These are phyloP conservation scores for Yponomeuta evonymella DNA, from an alignment of 2,888 invertebrate genomes.

Conservation along the genomic window DNA sequence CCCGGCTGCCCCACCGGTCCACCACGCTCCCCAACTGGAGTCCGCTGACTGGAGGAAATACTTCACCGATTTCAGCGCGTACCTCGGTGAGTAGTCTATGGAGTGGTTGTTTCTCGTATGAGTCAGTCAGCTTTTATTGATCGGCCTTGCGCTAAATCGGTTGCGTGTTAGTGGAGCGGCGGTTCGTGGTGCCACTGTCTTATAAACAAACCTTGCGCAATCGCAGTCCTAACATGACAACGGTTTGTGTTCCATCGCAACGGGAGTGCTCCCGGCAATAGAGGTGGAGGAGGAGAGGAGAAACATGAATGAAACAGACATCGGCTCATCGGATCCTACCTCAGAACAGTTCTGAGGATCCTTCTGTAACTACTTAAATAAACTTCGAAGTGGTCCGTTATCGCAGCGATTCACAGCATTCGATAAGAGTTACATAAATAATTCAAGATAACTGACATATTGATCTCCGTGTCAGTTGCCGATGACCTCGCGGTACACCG, in stretches of 20 bases:
- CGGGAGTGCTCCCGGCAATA: neutral
- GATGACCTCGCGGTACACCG: slow-evolving; percentile 34
- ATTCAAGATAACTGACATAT: slow-evolving; percentile 7
- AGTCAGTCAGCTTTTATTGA: slow-evolving; percentile 59
- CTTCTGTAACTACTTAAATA: neutral
- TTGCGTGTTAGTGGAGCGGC: slow-evolving; percentile 60
- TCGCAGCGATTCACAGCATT: neutral
- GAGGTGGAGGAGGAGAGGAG: neutral
- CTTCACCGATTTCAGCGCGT: slow-evolving; percentile 70
- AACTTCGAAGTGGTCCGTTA: neutral
- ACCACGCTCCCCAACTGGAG: slow-evolving; percentile 47
- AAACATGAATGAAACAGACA: neutral
- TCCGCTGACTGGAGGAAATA: slow-evolving; percentile 67
- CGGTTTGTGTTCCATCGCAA: slow-evolving; percentile 16
- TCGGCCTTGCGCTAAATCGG: slow-evolving; percentile 32
- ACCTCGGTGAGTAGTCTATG: slow-evolving; percentile 62
- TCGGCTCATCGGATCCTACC: neutral
- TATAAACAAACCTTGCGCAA: slow-evolving; percentile 68
- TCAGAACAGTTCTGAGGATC: neutral
- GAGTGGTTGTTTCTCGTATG: slow-evolving; percentile 40
- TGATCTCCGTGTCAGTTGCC: slow-evolving; percentile 29
- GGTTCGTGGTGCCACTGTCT: slow-evolving; percentile 31
- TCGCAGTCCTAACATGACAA: slow-evolving; percentile 35
- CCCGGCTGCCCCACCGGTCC: slow-evolving; percentile 18
- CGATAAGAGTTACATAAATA: neutral